These are phyloP conservation scores for Astatotilapia flaviijosephi DNA, from an alignment of 2,113 vertebrate species.

Conservation along the genomic window DNA sequence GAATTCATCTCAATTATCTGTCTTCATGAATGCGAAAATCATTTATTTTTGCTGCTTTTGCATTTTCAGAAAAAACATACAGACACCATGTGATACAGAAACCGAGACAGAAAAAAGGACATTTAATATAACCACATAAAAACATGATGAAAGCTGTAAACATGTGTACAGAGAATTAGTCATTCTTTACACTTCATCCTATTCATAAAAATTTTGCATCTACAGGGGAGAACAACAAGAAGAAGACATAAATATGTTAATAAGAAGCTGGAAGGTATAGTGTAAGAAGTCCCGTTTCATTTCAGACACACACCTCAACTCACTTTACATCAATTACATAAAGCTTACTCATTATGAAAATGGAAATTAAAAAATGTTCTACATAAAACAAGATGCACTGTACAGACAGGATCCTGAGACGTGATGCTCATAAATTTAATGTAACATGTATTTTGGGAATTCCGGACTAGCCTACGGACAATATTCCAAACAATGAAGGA, in stretches of 20 bases:
- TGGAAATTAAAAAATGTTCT: conserved; percentile 2
- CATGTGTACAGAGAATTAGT: conserved; percentile 22
- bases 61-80: not conserved
- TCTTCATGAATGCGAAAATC: not conserved
- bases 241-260: conserved; percentile 41
- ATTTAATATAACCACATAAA: not conserved
- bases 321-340: not conserved
- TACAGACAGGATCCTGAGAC: not conserved
- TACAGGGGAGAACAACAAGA: conserved; percentile 9
- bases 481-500: not conserved
- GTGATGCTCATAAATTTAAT: not conserved
- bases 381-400: not conserved
- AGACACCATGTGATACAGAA: not conserved
- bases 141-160: conserved; percentile 5
- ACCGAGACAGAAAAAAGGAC: not conserved
- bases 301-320: not conserved
- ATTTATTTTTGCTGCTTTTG: conserved; percentile 57
- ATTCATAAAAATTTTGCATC: not conserved
- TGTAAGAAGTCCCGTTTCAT: not conserved
- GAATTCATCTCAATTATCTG: not conserved
- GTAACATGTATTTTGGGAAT: not conserved
- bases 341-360: not conserved
- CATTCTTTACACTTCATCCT: not conserved
- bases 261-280: conserved; percentile 18
- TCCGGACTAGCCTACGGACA: not conserved